phyloP scores from a whole-genome alignment of 2,888 invertebrate genomes.

The Melanchra persicariae region DNA sequence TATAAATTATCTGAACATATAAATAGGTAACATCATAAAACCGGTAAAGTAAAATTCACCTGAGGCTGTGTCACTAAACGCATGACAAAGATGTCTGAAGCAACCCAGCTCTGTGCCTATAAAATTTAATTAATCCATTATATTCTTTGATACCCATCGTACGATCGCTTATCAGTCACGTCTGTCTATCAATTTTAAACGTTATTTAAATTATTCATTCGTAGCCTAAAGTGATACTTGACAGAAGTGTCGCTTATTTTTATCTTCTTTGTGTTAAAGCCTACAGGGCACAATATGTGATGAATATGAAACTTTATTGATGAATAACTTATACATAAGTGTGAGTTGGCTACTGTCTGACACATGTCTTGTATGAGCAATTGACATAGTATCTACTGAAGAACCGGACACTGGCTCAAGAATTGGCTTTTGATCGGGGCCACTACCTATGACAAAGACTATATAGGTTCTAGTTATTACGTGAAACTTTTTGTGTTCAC shows the following conservation, averaged over 20 bases:
- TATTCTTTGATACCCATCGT: slow-evolving; percentile 26
- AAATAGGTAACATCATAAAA: neutral
- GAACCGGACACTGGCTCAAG: too few relatives aligned
- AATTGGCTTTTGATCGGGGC: neutral
- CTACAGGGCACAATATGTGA: slow-evolving; percentile 16
- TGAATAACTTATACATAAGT: slow-evolving; percentile 1
- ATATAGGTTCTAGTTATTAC: too few relatives aligned
- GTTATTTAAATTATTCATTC: slow-evolving; percentile 36
- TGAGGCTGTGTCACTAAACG: neutral
- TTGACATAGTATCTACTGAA: too few relatives aligned
- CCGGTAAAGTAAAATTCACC: neutral
- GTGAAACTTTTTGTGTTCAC: too few relatives aligned
- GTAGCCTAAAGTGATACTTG: slow-evolving; percentile 33
- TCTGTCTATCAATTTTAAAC: slow-evolving; percentile 43
- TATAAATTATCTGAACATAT: neutral
- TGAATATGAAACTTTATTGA: slow-evolving; percentile 3
- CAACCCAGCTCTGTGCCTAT: neutral
- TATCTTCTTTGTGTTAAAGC: slow-evolving; percentile 11
- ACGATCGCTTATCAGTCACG: slow-evolving; percentile 32
- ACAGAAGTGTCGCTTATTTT: slow-evolving; percentile 23
- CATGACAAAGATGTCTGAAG: slow-evolving; percentile 12
- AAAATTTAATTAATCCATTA: slow-evolving; percentile 39
- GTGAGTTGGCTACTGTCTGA: neutral
- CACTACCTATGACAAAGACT: too few relatives aligned
- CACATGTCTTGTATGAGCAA: neutral